Percentiles rank a stretch among this genome's conserved stretches.
Conservation (phyloP, 2,888 invertebrate species). For the Cheilosia scutellata region DNA sequence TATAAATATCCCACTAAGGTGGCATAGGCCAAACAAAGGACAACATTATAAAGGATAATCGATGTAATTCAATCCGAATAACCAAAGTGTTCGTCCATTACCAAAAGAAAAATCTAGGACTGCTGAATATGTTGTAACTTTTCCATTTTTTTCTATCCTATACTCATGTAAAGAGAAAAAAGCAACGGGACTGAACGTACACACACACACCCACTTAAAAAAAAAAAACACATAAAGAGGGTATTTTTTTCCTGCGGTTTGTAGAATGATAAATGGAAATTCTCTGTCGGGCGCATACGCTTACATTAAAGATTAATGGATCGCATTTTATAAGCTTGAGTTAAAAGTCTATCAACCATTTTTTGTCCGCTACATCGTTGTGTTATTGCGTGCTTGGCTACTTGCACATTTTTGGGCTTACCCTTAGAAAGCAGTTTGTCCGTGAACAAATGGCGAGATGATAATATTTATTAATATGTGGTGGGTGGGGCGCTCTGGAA, state of each 20-base stretch:
- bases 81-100: constrained; percentile 55
- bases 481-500: constrained; percentile 23
- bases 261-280: constrained; percentile 66
- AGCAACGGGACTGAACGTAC: constrained; percentile 12
- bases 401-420: constrained; percentile 36
- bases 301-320: constrained; percentile 71
- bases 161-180: constrained; percentile 11
- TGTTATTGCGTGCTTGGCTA: constrained; percentile 7
- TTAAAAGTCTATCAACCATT: constrained; percentile 57
- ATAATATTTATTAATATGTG: constrained; percentile 36
- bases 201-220: constrained; percentile 1
- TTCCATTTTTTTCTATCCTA: constrained; percentile 31
- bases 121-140: constrained; percentile 55
- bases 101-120: constrained; percentile 30
- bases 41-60: constrained; percentile 68
- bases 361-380: constrained; percentile 14
- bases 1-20: constrained; percentile 46
- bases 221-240: constrained; percentile 4
- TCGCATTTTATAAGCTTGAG: constrained; percentile 64
- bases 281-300: constrained; percentile 63
- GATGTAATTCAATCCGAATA: constrained; percentile 70
- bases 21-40: constrained; percentile 57
- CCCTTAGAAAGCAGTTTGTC: constrained; percentile 44
- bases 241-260: constrained; percentile 33
- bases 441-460: constrained; percentile 53